Conservation (phyloP, 2,113 vertebrate species). For the Nematolebias whitei region DNA sequence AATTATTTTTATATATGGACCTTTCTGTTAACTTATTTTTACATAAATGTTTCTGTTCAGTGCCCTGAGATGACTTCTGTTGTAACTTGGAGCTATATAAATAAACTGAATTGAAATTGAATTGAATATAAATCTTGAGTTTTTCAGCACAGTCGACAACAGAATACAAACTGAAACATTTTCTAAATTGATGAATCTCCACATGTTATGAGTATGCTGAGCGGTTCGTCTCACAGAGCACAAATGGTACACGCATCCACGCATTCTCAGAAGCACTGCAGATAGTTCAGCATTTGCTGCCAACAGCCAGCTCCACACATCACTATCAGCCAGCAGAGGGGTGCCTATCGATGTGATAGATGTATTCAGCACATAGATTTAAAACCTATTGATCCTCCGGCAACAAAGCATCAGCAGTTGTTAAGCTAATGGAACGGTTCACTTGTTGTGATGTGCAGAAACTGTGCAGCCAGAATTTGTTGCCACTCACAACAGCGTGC, state of each 20-base stretch:
- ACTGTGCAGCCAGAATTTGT: background rate
- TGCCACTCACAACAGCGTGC: background rate
- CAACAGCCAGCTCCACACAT: constrained; percentile 3
- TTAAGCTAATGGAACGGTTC: constrained; percentile 28
- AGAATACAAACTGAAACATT: too few relatives aligned
- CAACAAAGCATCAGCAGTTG: constrained; percentile 28
- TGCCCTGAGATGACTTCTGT: too few relatives aligned
- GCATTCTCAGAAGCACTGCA: background rate
- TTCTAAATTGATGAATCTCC: too few relatives aligned
- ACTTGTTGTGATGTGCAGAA: background rate
- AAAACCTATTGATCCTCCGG: constrained; percentile 42
- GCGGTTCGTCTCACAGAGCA: background rate
- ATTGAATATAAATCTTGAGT: too few relatives aligned
- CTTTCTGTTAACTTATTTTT: too few relatives aligned
- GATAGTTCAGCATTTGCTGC: too few relatives aligned
- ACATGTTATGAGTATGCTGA: too few relatives aligned
- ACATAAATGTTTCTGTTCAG: too few relatives aligned
- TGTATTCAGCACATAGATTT: constrained; percentile 27
- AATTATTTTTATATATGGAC: too few relatives aligned
- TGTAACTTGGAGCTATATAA: too few relatives aligned
- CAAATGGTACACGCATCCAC: background rate
- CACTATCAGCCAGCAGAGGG: constrained; percentile 14
- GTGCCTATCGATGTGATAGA: constrained; percentile 10
- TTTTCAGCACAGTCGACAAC: too few relatives aligned
- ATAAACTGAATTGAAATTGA: too few relatives aligned